A percentile compares a stretch with the other conserved stretches of the same genome.
Conservation (phyloP, 2,113 vertebrate genomes). For the Danionella cerebrum region DNA sequence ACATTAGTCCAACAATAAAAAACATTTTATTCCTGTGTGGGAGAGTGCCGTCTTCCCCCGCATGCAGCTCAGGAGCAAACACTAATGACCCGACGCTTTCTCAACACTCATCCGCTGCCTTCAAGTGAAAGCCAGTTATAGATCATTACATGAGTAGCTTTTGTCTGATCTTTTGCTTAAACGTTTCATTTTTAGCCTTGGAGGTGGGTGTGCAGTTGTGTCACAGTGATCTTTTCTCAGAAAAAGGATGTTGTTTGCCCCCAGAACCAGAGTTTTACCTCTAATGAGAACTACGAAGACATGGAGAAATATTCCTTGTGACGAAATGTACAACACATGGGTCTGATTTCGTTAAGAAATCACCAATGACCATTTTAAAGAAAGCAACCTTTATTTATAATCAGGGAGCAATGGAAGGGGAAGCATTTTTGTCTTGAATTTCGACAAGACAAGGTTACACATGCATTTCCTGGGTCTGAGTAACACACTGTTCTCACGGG, state of each 20-base stretch:
- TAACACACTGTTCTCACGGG: too few species aligned
- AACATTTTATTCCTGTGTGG: too few species aligned
- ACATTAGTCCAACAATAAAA: too few species aligned
- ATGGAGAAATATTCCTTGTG: background rate
- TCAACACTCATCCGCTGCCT: background rate
- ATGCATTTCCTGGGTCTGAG: too few species aligned
- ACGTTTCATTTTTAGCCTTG: background rate
- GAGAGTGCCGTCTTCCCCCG: slow-evolving; percentile 2
- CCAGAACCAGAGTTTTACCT: background rate
- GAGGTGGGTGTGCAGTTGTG: background rate
- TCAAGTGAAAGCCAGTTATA: background rate
- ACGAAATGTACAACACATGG: too few species aligned
- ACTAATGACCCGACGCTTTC: background rate
- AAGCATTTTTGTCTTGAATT: too few species aligned
- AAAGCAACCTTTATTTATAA: too few species aligned
- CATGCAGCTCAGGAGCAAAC: background rate
- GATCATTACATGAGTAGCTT: background rate
- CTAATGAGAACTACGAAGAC: background rate
- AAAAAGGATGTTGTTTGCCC: background rate
- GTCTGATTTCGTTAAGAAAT: too few species aligned
- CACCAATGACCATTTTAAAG: too few species aligned
- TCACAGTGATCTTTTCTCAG: background rate
- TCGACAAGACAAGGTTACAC: too few species aligned
- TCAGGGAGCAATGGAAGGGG: too few species aligned
- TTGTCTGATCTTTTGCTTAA: slow-evolving; percentile 2